These are phyloP conservation scores for Erythrocercus mccallii DNA, from an alignment of 2,113 vertebrate genomes.

Conservation along the genomic window DNA sequence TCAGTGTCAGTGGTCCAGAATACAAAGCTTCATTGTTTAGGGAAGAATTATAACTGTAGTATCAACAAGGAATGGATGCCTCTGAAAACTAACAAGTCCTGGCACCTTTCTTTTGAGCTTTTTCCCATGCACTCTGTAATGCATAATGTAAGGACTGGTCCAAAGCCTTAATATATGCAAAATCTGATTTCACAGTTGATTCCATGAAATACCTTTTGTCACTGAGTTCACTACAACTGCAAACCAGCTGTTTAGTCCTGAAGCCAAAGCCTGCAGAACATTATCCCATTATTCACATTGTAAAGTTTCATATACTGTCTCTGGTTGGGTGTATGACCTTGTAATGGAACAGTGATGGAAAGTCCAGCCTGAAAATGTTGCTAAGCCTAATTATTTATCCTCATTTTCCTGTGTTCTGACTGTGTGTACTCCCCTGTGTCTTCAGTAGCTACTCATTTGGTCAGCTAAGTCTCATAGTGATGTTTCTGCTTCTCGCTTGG, in stretches of 20 bases:
- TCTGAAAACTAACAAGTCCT: background rate
- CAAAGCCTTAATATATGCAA: constrained; percentile 29
- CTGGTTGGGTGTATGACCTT: background rate
- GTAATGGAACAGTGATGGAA: background rate
- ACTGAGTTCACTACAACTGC: background rate
- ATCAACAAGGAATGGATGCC: background rate
- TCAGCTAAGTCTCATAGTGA: background rate
- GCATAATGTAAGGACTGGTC: background rate
- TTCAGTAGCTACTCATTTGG: background rate
- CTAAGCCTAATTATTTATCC: background rate
- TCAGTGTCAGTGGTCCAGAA: background rate
- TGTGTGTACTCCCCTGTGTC: background rate
- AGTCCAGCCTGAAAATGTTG: background rate
- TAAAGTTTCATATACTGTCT: background rate
- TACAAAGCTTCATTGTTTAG: background rate
- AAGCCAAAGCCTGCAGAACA: background rate
- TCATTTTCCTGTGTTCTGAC: background rate
- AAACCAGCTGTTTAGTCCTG: background rate
- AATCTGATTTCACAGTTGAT: constrained; percentile 41
- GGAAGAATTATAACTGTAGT: background rate
- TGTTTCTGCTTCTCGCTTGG: background rate
- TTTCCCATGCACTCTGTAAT: constrained; percentile 18
- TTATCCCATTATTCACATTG: background rate
- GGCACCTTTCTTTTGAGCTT: background rate
- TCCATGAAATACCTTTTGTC: constrained; percentile 35